phyloP scores from a whole-genome alignment of 1,140 invertebrate species.

The Coelopa frigida region DNA sequence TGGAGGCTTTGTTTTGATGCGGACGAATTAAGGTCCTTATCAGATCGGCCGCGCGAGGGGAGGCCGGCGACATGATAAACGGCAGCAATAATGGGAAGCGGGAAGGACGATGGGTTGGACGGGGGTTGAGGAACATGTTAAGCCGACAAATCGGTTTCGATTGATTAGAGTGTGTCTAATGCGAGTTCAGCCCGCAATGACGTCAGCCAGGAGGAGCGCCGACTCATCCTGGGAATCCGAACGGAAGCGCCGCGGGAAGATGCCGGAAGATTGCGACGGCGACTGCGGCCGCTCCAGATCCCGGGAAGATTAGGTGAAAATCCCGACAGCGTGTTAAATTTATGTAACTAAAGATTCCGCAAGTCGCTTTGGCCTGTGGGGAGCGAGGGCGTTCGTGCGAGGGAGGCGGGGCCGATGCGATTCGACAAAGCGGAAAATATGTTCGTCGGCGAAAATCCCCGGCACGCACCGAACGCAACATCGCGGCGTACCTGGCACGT shows the following conservation, averaged over 20 bases:
- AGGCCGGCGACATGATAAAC: no score
- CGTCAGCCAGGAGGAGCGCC: neutral
- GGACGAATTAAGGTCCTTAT: neutral
- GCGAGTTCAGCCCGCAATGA: neutral
- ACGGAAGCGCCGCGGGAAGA: neutral
- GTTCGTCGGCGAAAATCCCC: no score
- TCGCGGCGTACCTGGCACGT: no score
- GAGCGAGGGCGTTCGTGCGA: no score
- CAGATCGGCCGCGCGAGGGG: neutral
- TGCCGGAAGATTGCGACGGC: neutral
- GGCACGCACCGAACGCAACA: no score
- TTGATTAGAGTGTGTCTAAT: slow-evolving; percentile 39
- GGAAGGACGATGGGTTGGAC: neutral
- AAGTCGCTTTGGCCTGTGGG: no score
- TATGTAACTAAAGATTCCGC: no score
- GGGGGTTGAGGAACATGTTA: slow-evolving; percentile 41
- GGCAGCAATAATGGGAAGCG: neutral
- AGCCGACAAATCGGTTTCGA: slow-evolving; percentile 45
- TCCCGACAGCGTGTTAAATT: slow-evolving; percentile 16
- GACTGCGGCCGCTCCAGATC: neutral
- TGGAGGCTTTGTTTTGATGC: neutral
- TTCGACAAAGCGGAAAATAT: no score
- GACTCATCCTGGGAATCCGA: neutral
- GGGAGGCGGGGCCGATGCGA: no score
- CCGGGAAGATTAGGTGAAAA: slow-evolving; percentile 2